A percentile compares a stretch with the other conserved stretches of the same genome.
Conservation (phyloP, 1,140 invertebrate genomes). For the Scylla paramamosain region DNA sequence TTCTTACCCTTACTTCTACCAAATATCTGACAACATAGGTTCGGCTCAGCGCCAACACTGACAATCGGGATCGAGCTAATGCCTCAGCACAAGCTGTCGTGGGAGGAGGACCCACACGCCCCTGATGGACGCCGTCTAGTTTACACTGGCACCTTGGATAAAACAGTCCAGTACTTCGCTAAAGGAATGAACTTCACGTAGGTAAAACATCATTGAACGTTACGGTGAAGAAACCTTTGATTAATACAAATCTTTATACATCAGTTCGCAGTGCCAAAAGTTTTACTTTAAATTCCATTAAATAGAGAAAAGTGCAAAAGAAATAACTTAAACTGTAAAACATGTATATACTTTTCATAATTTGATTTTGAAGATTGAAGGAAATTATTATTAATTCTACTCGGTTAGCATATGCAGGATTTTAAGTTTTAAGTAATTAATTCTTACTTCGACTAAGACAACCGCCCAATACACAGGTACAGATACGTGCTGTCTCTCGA, state of each 20-base stretch:
- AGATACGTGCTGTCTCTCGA: neutral
- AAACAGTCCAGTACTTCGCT: neutral
- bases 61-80: neutral
- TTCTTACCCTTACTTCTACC: no score
- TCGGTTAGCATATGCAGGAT: neutral
- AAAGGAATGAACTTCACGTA: slow-evolving; percentile 27
- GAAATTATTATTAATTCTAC: neutral
- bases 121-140: neutral
- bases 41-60: neutral
- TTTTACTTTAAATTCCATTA: no score
- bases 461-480: neutral
- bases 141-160: neutral
- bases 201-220: neutral
- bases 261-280: no score
- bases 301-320: no score
- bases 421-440: no score
- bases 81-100: neutral
- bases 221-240: no score
- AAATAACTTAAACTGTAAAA: no score
- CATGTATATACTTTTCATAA: no score
- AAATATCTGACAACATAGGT: neutral
- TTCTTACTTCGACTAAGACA: no score
- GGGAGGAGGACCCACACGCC: neutral
- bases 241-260: no score
- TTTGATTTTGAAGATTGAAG: no score